Base-by-base conservation (phyloP, 1,140 invertebrate species). In the Geopemphigus sp. region DNA sequence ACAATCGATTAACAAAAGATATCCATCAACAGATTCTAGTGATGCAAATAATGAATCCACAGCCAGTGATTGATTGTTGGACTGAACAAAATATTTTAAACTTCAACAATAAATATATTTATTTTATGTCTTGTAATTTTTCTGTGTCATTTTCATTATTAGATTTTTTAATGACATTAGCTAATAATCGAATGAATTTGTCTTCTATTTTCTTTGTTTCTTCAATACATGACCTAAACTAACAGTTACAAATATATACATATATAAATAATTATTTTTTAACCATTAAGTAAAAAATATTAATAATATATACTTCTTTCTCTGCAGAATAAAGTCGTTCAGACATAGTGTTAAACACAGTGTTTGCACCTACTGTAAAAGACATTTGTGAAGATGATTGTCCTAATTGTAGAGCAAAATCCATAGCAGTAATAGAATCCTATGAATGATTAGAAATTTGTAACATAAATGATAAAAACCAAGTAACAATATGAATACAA, bases 311-410 rank as follows among this genome's bases (percentile, higher is more conserved):
- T 63, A 78, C 73, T 17, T 61, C 54, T 78, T 15, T 59, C 26
- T 78, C 74, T 19, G 57, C 56, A 1, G 54, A 26, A 10, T 78
- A 78, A 78, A 63, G 12, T 47, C 22, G 61, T 24, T 78, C 74
- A n/a, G 74, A 78, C 57, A 78, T 63, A 47, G 17, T 63, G 24
- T 78, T 59, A 12, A 78, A 61, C 5, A 78, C 74, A 63, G 57
- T 50, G 2, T 17, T 50, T n/a, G 74, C 74, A 63, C 2, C 39
- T 59, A 78, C 39, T 12, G 39, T 63, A 63, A 50, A 50, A 24
- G 57, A 63, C 32, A 78, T 78, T 29, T 63, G n/a, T 50, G 24
- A 5, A 24, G 45, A 29, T 24, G 74, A 78, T 19, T 29, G 59
- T 8, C 74, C 74, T 26, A 78, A 5, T 50, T 78, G 56, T 47